Base-by-base conservation (phyloP, 2,888 invertebrate genomes). In the Onchidella celtica region DNA sequence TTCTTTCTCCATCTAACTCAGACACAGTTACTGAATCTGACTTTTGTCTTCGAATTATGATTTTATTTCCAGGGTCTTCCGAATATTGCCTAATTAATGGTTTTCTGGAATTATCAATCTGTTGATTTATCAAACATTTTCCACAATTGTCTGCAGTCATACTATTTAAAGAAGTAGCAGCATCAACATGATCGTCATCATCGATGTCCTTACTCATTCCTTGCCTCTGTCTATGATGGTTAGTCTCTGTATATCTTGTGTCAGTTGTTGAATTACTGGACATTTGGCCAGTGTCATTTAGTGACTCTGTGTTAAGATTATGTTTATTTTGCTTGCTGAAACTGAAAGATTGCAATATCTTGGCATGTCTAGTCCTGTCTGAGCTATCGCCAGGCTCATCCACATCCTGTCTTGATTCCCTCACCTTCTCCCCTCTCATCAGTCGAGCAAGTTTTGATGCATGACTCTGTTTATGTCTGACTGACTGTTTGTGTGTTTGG, bases 361-460 rank as follows among this genome's bases (percentile, higher is more conserved):
- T 29, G 29, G 57, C n/a, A 24, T 68, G 69, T 59, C 59, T 69
- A 11, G 11, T 24, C 24, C 29, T 68, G 36, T 11, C 59, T 21
- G 14, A 1, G 14, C 17, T 38, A 17, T 77, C 47, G 4, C 55
- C n/a, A 66, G 47, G 32, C 11, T 59, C 24, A 32, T 32, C 9
- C 27, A 9, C 24, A 9, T 63, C 65, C 36, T 40, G 17, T 1
- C 4, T 29, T 1, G 24, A 17, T 9, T 59, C 57, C 17, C 21
- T 29, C 27, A 55, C 14, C 29, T 32, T 63, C 47, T 66, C 59
- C 57, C 74, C 78, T 61, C 76, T 78, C 74, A 77, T 75, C 68
- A 84, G 47, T 24, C 40, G 69, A 29, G 82, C 81, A 4, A 84
- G 79, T 47, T 84, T 82, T 11, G 76, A 38, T 40, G 84, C 75